These are phyloP conservation scores for Amorpha juglandis DNA, from an alignment of 2,888 invertebrate genomes.

Conservation along the genomic window DNA sequence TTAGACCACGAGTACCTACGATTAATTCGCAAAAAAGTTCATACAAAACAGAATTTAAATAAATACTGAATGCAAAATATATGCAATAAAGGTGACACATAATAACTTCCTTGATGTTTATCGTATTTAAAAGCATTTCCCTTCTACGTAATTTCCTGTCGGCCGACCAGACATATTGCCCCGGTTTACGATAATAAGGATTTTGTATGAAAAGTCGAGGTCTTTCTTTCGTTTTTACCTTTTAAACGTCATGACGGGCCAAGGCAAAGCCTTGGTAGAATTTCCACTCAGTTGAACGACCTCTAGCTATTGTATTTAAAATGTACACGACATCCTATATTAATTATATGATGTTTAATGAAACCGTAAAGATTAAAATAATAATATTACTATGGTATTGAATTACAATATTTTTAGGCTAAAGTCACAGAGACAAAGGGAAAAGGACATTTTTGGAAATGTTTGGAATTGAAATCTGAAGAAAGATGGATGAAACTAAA, in stretches of 20 bases:
- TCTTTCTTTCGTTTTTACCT: background rate
- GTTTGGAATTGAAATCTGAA: no score
- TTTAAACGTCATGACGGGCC: constrained; percentile 16
- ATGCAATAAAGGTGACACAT: background rate
- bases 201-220: constrained; percentile 9
- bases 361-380: no score
- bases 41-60: no score
- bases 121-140: constrained; percentile 7
- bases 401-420: no score
- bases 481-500: no score
- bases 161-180: background rate
- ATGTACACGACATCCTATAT: background rate
- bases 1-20: no score
- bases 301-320: background rate
- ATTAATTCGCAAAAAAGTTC: no score
- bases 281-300: background rate
- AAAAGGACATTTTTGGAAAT: no score
- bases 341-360: no score
- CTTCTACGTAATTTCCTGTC: constrained; percentile 11
- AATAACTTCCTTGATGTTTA: constrained; percentile 2
- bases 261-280: background rate
- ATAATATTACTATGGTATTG: no score
- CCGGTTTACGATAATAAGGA: background rate
- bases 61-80: background rate
- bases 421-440: no score